Conservation (phyloP, 2,888 invertebrate species). For the Diarsia brunnea region DNA sequence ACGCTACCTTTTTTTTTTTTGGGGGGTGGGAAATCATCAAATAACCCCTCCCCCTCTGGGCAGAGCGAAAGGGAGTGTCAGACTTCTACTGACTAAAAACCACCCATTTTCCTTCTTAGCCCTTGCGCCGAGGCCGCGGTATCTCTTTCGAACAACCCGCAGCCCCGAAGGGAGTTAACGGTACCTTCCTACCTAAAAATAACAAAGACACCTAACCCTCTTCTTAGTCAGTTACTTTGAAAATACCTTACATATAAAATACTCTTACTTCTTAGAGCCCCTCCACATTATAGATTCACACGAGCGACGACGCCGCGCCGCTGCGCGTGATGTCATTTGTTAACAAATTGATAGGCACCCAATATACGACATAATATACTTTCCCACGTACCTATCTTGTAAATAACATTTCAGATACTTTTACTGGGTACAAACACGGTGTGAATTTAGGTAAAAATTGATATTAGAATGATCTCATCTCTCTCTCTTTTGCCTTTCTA, state of each 20-base stretch:
- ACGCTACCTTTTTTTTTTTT: no score
- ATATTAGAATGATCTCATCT: not conserved
- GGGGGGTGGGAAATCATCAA: no score
- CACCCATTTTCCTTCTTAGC: no score
- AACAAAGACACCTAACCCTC: constrained; percentile 17
- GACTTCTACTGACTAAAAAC: no score
- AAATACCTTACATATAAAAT: constrained; percentile 42
- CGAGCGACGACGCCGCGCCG: constrained; percentile 42
- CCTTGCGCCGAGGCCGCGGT: no score
- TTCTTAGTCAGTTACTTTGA: constrained; percentile 17
- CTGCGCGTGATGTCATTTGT: constrained; percentile 64
- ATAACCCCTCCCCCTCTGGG: no score
- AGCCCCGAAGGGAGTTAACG: no score
- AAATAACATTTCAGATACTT: constrained; percentile 38
- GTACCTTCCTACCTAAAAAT: not conserved
- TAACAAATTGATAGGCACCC: constrained; percentile 60
- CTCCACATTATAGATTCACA: constrained; percentile 59
- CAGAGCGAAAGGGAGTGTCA: no score
- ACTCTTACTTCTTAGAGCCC: constrained; percentile 34
- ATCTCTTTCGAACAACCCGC: no score
- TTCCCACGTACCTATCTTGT: constrained; percentile 41
- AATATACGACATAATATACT: constrained; percentile 49
- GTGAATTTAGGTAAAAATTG: constrained; percentile 14
- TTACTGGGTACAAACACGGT: constrained; percentile 8
- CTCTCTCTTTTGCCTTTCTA: not conserved